A percentile compares a stretch with the other conserved stretches of the same genome.
Evolutionary conservation across 2,797 vertebrate genomes (phyloP).

Genomic region (Gallirallus australis): DNA sequence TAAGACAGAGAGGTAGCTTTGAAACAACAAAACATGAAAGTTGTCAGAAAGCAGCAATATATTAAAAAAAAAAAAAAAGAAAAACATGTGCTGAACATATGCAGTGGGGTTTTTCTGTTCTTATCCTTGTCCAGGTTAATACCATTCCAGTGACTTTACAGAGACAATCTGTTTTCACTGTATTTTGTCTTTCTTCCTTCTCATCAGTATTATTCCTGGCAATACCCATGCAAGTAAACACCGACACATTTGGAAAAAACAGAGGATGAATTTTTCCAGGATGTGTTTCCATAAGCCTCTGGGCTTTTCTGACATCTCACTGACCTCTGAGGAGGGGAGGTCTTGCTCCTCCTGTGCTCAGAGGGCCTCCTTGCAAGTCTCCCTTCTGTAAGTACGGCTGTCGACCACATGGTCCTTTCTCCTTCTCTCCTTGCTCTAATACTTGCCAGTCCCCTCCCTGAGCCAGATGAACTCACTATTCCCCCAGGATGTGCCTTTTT

Average conservation of each 20-base stretch:
- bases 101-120: not conserved
- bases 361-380: not conserved
- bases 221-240: not conserved
- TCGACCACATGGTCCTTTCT: not conserved
- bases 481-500: not conserved
- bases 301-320: not conserved
- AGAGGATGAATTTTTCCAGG: not conserved
- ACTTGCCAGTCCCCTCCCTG: rapidly evolving
- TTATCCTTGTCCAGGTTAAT: not conserved
- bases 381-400: not conserved
- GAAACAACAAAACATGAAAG: not conserved
- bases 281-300: not conserved
- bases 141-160: not conserved
- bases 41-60: not conserved
- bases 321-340: not conserved
- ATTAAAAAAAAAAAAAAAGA: not conserved
- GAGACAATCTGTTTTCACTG: not conserved
- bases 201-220: not conserved
- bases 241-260: not conserved
- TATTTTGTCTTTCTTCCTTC: not conserved
- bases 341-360: not conserved
- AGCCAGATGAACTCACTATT: not conserved
- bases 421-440: not conserved
- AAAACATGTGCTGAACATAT: not conserved
- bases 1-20: not conserved